These are phyloP conservation scores for Mizuhopecten yessoensis DNA, from an alignment of 1,140 invertebrate species.

Conservation along the genomic window DNA sequence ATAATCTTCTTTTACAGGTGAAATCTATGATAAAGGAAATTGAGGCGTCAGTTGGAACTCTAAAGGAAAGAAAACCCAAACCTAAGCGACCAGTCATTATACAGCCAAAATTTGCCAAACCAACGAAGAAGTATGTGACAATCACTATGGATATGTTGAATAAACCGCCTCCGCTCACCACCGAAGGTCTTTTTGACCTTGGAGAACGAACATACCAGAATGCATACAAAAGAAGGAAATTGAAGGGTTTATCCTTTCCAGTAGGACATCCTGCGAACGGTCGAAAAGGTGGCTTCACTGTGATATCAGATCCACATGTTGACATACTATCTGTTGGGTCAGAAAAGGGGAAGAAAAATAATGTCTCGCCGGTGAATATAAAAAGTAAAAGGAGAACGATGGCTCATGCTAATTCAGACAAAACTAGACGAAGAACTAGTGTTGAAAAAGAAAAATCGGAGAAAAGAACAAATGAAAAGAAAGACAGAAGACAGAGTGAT, in stretches of 20 bases:
- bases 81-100: constrained; percentile 34
- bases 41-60: constrained; percentile 53
- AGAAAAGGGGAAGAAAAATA: not conserved
- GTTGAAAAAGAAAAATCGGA: not conserved
- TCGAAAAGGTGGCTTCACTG: not conserved
- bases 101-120: not conserved
- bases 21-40: constrained; percentile 55
- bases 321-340: not conserved
- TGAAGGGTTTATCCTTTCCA: not conserved
- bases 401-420: not conserved
- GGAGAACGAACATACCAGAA: not conserved
- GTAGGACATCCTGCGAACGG: not conserved
- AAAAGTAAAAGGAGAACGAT: not conserved
- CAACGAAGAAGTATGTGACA: not conserved
- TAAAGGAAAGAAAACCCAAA: constrained; percentile 47
- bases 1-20: not conserved
- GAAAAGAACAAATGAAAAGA: not conserved
- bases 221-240: not conserved
- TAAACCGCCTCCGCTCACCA: not conserved
- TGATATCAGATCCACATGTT: not conserved
- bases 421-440: not conserved
- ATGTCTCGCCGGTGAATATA: not conserved
- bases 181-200: not conserved
- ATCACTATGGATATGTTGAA: constrained; percentile 12
- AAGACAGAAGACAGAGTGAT: not conserved